A percentile compares a stretch with the other conserved stretches of the same genome.
phyloP scores from a whole-genome alignment of 2,113 vertebrate species.

The Melanerpes aurifrons region DNA sequence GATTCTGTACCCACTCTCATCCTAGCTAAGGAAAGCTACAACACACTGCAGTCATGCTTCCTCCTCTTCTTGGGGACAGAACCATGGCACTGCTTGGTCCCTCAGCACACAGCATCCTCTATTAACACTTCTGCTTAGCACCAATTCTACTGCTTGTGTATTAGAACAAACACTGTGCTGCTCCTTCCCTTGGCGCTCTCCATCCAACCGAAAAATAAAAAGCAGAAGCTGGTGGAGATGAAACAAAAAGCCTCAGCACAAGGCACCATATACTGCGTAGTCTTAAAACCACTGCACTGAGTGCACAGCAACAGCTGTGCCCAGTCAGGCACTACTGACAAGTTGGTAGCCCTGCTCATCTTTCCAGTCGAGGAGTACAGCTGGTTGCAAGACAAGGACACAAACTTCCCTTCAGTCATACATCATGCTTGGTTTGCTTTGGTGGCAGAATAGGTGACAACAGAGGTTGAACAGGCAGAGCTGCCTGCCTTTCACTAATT shows the following conservation, averaged over 20 bases:
- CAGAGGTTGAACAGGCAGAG: neutral
- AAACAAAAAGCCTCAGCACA: neutral
- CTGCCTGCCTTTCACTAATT: neutral
- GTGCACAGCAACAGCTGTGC: neutral
- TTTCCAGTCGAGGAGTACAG: neutral
- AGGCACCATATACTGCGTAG: neutral
- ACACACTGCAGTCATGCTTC: neutral
- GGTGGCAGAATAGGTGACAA: neutral
- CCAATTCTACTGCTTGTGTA: neutral
- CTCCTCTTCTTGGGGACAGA: neutral
- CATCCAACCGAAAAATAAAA: neutral
- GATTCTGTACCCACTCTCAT: neutral
- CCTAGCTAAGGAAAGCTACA: neutral
- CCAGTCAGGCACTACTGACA: neutral
- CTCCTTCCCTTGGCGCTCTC: neutral
- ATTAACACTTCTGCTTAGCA: neutral
- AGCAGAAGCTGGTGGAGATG: neutral
- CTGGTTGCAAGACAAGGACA: neutral
- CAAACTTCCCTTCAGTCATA: neutral
- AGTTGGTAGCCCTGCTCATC: fast-evolving
- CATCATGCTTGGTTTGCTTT: fast-evolving
- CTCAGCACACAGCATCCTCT: neutral
- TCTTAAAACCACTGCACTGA: neutral
- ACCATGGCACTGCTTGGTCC: neutral
- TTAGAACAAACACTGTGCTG: neutral